Percentiles rank a stretch among this genome's conserved stretches.
These are phyloP conservation scores for Callipepla squamata DNA, from an alignment of 2,113 vertebrate species.

Conservation along the genomic window DNA sequence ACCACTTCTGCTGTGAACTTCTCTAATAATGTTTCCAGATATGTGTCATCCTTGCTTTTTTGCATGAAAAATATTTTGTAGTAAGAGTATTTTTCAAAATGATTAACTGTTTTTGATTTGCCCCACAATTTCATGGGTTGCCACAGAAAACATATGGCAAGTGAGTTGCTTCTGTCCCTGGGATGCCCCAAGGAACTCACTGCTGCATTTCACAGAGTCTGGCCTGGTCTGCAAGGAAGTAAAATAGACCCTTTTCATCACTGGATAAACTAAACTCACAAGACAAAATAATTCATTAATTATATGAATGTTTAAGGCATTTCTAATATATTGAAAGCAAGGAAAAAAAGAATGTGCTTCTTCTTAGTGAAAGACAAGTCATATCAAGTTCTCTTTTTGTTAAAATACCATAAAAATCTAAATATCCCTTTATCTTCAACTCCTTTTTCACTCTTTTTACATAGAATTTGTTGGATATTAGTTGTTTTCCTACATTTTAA, in stretches of 20 bases:
- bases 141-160: constrained; percentile 12
- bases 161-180: constrained; percentile 61
- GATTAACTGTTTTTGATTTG: constrained; percentile 75
- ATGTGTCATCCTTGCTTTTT: not conserved
- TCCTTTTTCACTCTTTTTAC: not conserved
- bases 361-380: not conserved
- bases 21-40: constrained; percentile 44
- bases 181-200: not conserved
- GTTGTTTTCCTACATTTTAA: not conserved
- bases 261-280: not conserved
- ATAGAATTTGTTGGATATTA: not conserved
- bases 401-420: not conserved
- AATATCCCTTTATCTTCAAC: not conserved
- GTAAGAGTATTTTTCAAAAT: constrained; percentile 70
- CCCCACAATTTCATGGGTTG: constrained; percentile 3
- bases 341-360: constrained; percentile 31
- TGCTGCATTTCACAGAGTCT: not conserved
- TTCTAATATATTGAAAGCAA: constrained; percentile 17
- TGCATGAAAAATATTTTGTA: constrained; percentile 46
- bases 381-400: not conserved
- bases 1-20: constrained; percentile 23
- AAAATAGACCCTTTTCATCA: not conserved
- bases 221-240: not conserved
- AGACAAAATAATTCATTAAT: constrained; percentile 1
- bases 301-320: constrained; percentile 26